These are phyloP conservation scores for Suillia variegata DNA, from an alignment of 2,888 invertebrate species.

Conservation along the genomic window DNA sequence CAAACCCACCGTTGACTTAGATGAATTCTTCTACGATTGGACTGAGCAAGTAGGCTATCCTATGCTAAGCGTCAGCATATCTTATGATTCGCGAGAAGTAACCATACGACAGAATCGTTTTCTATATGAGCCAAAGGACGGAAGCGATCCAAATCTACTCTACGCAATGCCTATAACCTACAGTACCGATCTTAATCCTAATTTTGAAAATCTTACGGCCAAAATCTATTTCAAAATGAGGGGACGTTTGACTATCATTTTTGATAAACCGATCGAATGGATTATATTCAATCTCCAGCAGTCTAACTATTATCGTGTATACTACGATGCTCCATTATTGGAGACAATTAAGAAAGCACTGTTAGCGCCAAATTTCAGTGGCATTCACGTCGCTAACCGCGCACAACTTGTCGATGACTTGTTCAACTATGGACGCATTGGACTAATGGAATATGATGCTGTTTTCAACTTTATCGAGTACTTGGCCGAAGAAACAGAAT, in stretches of 20 bases:
- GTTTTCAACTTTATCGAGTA: conserved; percentile 71
- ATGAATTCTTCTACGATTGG: conserved; percentile 65
- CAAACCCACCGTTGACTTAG: conserved; percentile 45
- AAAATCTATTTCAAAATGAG: conserved; percentile 33
- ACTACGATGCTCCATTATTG: conserved; percentile 72
- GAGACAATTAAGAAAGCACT: conserved; percentile 34
- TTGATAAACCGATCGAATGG: conserved; percentile 42
- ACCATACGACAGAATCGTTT: conserved; percentile 44
- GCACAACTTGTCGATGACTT: conserved; percentile 79
- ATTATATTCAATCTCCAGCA: conserved; percentile 51
- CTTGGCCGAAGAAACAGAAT: conserved; percentile 69
- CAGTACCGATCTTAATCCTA: conserved; percentile 36
- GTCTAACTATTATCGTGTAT: conserved; percentile 66
- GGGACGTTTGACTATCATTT: conserved; percentile 9
- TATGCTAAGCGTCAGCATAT: conserved; percentile 63
- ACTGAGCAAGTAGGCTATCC: conserved; percentile 72
- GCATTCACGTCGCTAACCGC: conserved; percentile 65
- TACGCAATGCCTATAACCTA: conserved; percentile 54
- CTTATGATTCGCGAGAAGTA: conserved; percentile 17
- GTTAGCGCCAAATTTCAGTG: conserved; percentile 29
- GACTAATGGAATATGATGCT: conserved; percentile 61
- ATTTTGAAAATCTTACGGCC: conserved; percentile 44
- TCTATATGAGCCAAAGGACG: conserved; percentile 33
- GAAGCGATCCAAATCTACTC: conserved; percentile 32
- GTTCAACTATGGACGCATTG: conserved; percentile 68